Evolutionary conservation across 2,797 vertebrate species (phyloP).

Genomic region (Antrozous pallidus): DNA sequence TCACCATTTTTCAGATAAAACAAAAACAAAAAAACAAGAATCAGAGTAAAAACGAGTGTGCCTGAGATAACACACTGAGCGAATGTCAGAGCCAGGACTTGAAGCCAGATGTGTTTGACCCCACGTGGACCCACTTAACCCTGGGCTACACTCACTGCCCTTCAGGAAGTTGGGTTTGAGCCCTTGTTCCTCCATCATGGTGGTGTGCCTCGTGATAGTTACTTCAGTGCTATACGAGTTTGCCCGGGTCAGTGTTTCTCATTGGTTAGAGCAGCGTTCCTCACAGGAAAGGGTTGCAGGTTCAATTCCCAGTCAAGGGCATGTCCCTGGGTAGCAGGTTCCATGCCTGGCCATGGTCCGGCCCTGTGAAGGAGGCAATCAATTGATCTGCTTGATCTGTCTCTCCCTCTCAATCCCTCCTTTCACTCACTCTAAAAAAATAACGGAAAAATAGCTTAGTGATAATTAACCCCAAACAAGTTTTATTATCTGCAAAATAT

Average conservation of each 20-base stretch:
- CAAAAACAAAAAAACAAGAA: not conserved
- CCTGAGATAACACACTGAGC: not conserved
- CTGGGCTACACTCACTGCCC: not conserved
- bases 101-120: not conserved
- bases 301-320: no score
- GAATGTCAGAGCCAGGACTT: not conserved
- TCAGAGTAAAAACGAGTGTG: not conserved
- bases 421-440: no score
- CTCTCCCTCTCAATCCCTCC: no score
- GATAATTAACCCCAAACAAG: no score
- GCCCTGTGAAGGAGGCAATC: no score
- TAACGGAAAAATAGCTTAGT: no score
- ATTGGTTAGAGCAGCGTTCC: no score
- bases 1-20: not conserved
- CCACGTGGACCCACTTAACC: not conserved
- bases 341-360: no score
- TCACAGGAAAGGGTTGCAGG: no score
- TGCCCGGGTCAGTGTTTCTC: not conserved
- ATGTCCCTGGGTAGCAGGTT: no score
- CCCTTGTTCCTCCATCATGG: not conserved
- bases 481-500: not conserved
- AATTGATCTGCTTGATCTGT: no score
- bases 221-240: not conserved
- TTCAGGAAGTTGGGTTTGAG: not conserved
- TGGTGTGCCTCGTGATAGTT: not conserved